A percentile compares a stretch with the other conserved stretches of the same genome.
Evolutionary conservation across 2,113 vertebrate genomes (phyloP).

Genomic region (Plecturocebus donacophilus): DNA sequence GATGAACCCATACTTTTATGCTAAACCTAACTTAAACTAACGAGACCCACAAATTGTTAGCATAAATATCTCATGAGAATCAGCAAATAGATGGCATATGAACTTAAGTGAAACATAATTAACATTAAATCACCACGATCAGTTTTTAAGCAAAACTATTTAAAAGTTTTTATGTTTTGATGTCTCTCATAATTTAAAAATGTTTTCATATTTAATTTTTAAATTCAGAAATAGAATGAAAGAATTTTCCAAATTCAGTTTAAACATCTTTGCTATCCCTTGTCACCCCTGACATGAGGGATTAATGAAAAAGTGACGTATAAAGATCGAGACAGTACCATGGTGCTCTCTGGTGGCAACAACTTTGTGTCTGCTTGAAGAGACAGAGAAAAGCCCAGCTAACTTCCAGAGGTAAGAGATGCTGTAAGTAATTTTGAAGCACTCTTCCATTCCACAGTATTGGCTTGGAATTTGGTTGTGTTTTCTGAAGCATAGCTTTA

Average conservation of each 20-base stretch:
- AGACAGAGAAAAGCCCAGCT: not conserved
- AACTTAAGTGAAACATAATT: not conserved
- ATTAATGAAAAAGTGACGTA: not conserved
- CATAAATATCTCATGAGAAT: not conserved
- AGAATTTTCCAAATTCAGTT: not conserved
- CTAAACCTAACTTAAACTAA: not conserved
- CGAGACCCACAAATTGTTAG: not conserved
- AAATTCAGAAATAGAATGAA: not conserved
- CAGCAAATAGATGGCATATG: not conserved
- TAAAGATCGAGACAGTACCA: not conserved
- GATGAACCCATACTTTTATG: not conserved
- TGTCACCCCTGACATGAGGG: not conserved
- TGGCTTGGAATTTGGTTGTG: not conserved
- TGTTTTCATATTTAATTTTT: not conserved
- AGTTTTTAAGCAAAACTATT: not conserved
- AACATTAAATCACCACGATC: not conserved
- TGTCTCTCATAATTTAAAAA: not conserved
- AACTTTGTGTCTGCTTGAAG: not conserved
- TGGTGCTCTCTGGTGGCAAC: conserved; percentile 80
- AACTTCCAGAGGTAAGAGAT: not conserved
- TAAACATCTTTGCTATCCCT: not conserved
- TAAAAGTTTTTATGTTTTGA: not conserved
- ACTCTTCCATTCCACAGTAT: not conserved
- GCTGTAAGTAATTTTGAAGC: not conserved
- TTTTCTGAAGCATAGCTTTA: not conserved